Conservation (phyloP, 2,797 vertebrate species). For the Hylomyscus alleni region DNA sequence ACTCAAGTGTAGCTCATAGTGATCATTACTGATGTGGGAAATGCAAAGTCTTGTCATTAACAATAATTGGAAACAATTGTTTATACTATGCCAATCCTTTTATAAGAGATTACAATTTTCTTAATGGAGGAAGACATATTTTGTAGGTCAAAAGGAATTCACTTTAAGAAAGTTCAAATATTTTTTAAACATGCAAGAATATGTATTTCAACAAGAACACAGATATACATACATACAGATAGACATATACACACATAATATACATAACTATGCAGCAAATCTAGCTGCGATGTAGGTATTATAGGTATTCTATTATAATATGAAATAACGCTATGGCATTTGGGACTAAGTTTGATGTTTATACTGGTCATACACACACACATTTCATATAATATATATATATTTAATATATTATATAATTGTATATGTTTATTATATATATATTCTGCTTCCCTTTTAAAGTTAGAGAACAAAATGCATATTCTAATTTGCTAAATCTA, state of each 20-base stretch:
- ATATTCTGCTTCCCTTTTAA: neutral
- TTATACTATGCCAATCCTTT: constrained; percentile 38
- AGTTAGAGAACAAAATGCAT: neutral
- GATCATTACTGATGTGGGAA: neutral
- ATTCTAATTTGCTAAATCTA: neutral
- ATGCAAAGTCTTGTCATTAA: neutral
- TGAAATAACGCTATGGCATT: neutral
- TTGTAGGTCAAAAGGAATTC: constrained; percentile 56
- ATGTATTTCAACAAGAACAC: neutral
- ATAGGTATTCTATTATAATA: neutral
- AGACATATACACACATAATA: neutral
- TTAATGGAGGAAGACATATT: constrained; percentile 62
- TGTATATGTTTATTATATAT: neutral
- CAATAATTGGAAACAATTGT: constrained; percentile 49
- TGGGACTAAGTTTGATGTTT: neutral
- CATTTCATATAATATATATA: neutral
- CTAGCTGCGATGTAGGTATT: neutral
- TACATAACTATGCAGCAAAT: neutral
- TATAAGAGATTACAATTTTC: constrained; percentile 51
- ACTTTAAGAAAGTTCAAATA: constrained; percentile 57
- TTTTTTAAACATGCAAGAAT: neutral
- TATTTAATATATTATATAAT: neutral
- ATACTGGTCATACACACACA: neutral
- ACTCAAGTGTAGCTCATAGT: neutral
- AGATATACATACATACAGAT: neutral